phyloP scores from a whole-genome alignment of 2,797 vertebrate species.

The Rousettus madagascariensis region DNA sequence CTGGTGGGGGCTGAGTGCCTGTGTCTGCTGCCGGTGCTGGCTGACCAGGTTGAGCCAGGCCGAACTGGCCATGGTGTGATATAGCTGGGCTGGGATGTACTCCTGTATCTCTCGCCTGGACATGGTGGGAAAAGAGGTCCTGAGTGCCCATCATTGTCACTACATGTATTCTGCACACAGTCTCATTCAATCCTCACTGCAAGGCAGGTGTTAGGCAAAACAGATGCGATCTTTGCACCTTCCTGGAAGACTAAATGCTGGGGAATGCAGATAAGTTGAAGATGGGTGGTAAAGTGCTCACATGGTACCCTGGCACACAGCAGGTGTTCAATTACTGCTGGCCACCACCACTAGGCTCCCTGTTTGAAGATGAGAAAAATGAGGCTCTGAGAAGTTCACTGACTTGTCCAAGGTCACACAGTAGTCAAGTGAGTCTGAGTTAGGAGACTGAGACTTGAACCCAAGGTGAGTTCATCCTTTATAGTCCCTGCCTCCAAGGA shows the following conservation, averaged over 20 bases:
- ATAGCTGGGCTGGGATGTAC: constrained; percentile 91
- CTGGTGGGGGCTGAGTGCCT: constrained; percentile 95
- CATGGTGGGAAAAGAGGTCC: neutral
- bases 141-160: neutral
- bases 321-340: neutral
- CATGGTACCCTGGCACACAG: neutral
- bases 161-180: rapidly evolving
- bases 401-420: neutral
- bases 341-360: neutral
- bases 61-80: constrained; percentile 86
- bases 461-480: neutral
- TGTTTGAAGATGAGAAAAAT: neutral
- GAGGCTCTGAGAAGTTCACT: neutral
- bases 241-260: neutral
- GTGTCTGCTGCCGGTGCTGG: constrained; percentile 93
- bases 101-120: constrained; percentile 93
- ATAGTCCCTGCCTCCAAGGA: neutral
- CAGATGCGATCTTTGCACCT: neutral
- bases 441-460: neutral
- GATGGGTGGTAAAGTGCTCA: neutral
- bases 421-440: neutral
- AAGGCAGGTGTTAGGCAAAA: rapidly evolving
- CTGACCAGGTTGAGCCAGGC: constrained; percentile 92
- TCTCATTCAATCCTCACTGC: neutral
- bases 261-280: too few relatives aligned